These are phyloP conservation scores for Cettia cetti DNA, from an alignment of 2,113 vertebrate genomes.

Conservation along the genomic window DNA sequence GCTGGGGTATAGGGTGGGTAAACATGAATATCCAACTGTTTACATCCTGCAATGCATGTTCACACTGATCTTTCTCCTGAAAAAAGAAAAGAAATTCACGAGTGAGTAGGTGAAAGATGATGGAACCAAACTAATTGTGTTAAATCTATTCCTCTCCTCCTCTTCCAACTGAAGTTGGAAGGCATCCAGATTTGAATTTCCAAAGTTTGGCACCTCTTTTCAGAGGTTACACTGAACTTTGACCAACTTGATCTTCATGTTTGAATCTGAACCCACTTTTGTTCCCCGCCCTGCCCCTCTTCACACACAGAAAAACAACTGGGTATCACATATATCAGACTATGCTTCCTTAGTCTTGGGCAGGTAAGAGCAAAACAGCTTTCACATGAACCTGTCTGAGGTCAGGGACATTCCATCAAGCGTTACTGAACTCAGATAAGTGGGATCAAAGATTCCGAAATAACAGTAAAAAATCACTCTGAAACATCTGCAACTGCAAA, in stretches of 20 bases:
- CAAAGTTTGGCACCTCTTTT: background rate
- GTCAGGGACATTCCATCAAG: background rate
- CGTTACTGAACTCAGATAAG: constrained; percentile 21
- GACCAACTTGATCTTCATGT: background rate
- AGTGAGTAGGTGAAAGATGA: background rate
- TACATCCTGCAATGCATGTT: background rate
- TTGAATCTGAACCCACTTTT: background rate
- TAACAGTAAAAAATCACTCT: background rate
- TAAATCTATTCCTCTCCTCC: background rate
- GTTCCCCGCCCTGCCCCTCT: background rate
- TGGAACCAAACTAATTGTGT: background rate
- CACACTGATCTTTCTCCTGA: background rate
- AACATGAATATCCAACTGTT: background rate
- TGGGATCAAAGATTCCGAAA: constrained; percentile 31
- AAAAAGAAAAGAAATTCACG: background rate
- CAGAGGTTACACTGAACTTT: constrained; percentile 1
- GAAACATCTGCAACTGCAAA: constrained; percentile 3
- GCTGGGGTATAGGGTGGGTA: background rate
- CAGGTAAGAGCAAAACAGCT: constrained; percentile 6
- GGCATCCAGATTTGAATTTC: background rate
- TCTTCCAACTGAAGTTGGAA: background rate
- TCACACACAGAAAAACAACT: background rate
- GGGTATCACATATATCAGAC: background rate
- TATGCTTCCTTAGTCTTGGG: background rate
- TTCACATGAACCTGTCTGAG: background rate